Base-by-base conservation (phyloP, 2,888 invertebrate genomes). In the Uropetala carovei region DNA sequence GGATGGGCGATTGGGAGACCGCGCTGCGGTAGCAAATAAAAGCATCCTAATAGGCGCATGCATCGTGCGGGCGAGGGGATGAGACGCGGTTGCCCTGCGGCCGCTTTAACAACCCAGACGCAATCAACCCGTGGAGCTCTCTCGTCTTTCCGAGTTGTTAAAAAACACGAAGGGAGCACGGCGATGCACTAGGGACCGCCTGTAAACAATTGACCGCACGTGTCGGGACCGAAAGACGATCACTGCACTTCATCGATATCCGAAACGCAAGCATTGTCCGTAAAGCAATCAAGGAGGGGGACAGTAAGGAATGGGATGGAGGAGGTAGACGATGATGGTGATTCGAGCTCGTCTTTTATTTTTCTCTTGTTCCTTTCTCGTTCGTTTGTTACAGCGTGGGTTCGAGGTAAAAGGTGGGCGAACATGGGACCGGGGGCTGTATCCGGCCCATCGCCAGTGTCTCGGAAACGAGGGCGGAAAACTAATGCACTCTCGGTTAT, bases 151-250 rank as follows among this genome's bases (percentile, higher is more conserved):
- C n/a, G 68, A 64, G 64, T 75, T 5, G 68, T 2, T 13, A 75
- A 75, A 75, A 27, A 10, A 75, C 8, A 75, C 9, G 27, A 75
- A n/a, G 22, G 22, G 16, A n/a, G 68, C 43, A 43, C 75, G 75
- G 75, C 22, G 68, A 5, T 22, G 18, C 68, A 68, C 22, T 18
- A 68, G 75, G 27, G 10, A 75, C 75, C 27, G 22, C 75, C 22
- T 27, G 75, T 27, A 75, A 75, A 75, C 75, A 75, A 75, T 75
- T 75, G 75, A 0, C 27, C 75, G 75, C 75, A 75, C 75, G 75
- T 75, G 75, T 75, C 75, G 16, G 14, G 64, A n/a, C 18, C 16
- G 64, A 64, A 64, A 64, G 75, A 75, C 75, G 75, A 75, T 75
- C 75, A 75, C 8, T 22, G 8, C 4, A 22, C 27, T 22, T 10